These are phyloP conservation scores for Halcyon malimbica DNA, from an alignment of 2,113 vertebrate species.

Conservation along the genomic window DNA sequence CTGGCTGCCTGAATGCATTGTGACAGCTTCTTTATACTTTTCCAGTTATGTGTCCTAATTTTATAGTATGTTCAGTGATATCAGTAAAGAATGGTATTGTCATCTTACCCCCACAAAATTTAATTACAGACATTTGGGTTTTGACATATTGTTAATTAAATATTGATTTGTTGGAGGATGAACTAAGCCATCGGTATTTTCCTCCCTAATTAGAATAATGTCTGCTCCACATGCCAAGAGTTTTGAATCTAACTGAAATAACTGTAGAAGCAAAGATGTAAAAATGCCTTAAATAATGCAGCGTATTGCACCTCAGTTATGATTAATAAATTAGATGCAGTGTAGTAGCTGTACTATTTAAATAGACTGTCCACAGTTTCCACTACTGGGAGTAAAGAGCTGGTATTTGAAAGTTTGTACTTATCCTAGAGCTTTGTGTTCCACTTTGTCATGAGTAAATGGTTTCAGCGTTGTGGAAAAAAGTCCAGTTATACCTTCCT, in stretches of 20 bases:
- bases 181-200: conserved; percentile 23
- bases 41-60: background rate
- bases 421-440: background rate
- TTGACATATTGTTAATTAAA: conserved; percentile 76
- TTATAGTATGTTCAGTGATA: background rate
- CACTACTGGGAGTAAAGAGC: background rate
- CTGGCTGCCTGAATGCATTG: background rate
- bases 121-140: conserved; percentile 30
- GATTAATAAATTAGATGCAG: conserved; percentile 55
- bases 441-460: background rate
- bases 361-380: background rate
- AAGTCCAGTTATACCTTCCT: background rate
- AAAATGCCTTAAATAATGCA: conserved; percentile 58
- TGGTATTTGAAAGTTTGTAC: background rate
- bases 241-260: conserved; percentile 52
- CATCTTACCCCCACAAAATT: background rate
- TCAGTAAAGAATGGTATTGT: background rate
- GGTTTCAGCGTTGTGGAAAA: background rate
- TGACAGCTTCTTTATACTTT: background rate
- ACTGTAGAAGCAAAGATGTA: conserved; percentile 22
- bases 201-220: conserved; percentile 70
- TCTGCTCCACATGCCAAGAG: conserved; percentile 7
- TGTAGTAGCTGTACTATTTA: conserved; percentile 2
- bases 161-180: conserved; percentile 71
- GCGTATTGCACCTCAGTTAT: conserved; percentile 33